Conservation (phyloP, 2,888 invertebrate genomes). For the Cheilosia grossa region DNA sequence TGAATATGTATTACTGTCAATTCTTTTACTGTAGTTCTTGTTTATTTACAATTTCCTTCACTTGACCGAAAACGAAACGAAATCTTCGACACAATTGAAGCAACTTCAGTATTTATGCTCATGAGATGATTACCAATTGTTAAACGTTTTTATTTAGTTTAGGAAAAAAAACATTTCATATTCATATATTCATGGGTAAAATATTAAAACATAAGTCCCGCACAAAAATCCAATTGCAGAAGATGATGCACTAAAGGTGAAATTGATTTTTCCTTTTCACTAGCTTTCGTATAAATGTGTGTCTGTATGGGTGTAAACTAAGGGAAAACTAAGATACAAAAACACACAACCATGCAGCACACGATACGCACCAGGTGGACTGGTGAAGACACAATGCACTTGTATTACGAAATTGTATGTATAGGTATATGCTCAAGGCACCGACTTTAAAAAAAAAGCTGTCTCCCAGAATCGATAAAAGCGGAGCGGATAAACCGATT, state of each 20-base stretch:
- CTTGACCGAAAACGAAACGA: neutral
- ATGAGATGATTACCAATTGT: neutral
- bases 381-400: slow-evolving; percentile 18
- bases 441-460: neutral
- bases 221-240: slow-evolving; percentile 33
- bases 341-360: neutral
- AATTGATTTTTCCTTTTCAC: slow-evolving; percentile 47
- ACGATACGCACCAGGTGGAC: slow-evolving; percentile 49
- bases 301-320: neutral
- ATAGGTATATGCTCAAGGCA: neutral
- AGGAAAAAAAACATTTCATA: neutral
- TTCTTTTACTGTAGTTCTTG: neutral
- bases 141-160: neutral
- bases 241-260: slow-evolving; percentile 57
- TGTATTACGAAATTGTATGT: neutral
- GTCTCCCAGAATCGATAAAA: slow-evolving; percentile 61
- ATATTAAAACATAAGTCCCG: slow-evolving; percentile 38
- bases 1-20: neutral
- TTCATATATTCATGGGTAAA: neutral
- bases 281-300: slow-evolving; percentile 10
- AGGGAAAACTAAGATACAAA: slow-evolving; percentile 3
- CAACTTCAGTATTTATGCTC: neutral
- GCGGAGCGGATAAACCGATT: slow-evolving; percentile 56
- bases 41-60: slow-evolving; percentile 3
- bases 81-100: slow-evolving; percentile 18